Evolutionary conservation across 2,797 vertebrate genomes (phyloP), one percentile per base, ranked within the genome.

Genomic region (Chanos chanos): DNA sequence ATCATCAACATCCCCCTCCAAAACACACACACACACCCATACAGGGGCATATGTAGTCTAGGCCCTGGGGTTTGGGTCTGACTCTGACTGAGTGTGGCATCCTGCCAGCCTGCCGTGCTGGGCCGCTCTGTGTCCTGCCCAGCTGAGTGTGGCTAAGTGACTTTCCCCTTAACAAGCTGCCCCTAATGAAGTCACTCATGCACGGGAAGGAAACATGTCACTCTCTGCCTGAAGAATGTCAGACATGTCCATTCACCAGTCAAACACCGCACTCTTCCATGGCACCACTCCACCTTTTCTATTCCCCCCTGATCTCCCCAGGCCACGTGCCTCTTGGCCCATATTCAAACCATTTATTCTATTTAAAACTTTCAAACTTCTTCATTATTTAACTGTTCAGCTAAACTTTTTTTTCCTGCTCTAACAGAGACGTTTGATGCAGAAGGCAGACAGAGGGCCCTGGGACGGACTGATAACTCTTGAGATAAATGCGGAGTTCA

Each of bases 131-230:
- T 74, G 73, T 70, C 12, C 21, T 67, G 68, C 73, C 70, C 83
- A 79, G 74, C 84, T 74, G 73, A 72, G 84, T 83, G 83, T 78
- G 81, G 77, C 82, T 81, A 82, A 89, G 74, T 78, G 81, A 84
- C 82, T 83, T 79, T 76, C 63, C 74, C 75, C 64, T 69, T 60
- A 67, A 74, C 80, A 72, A 81, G 73, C 4, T 64, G 81, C 81
- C 85, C 71, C 82, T 85, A 86, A 87, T 84, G 80, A 86, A 86
- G 81, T 83, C 80, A 77, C 75, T 88, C 79, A 84, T 73, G 77
- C 82, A 81, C 76, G 75, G n/a, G 50, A 77, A 79, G 81, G 85
- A 85, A 82, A 78, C 80, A 61, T 77, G 72, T 70, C 65, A 48
- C 63, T 43, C 66, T 70, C 61, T 64, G 70, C 69, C 30, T 57